These are phyloP conservation scores for Pygoscelis adeliae DNA, from an alignment of 2,113 vertebrate genomes.

Conservation along the genomic window DNA sequence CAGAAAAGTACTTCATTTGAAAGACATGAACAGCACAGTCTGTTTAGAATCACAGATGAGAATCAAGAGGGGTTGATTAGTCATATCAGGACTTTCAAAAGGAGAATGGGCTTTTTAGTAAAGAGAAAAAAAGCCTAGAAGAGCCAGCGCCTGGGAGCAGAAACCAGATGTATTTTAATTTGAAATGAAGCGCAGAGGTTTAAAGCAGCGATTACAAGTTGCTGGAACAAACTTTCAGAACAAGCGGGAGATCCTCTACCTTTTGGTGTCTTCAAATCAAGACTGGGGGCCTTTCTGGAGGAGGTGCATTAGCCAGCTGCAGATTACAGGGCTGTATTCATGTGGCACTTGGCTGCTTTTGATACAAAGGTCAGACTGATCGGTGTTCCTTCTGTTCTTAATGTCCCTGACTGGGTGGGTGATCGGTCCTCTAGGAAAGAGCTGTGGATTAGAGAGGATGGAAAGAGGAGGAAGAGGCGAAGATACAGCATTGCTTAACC, in stretches of 20 bases:
- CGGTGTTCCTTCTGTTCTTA: not conserved
- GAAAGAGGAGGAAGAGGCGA: not conserved
- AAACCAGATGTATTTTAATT: constrained; percentile 32
- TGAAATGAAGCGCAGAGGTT: not conserved
- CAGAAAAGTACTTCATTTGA: not conserved
- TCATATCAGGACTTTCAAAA: not conserved
- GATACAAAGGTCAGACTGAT: not conserved
- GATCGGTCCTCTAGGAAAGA: not conserved
- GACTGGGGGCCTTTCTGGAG: not conserved
- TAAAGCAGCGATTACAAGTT: not conserved
- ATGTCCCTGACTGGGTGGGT: not conserved
- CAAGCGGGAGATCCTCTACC: not conserved
- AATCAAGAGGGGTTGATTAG: constrained; percentile 57
- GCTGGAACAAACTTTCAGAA: not conserved
- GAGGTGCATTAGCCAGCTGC: not conserved
- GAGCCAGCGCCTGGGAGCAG: not conserved
- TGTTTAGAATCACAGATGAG: constrained; percentile 36
- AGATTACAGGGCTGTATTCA: not conserved
- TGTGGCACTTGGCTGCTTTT: not conserved
- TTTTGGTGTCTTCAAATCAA: not conserved
- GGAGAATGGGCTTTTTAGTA: constrained; percentile 43
- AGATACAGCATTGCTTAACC: not conserved
- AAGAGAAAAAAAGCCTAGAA: not conserved
- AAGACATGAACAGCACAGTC: not conserved
- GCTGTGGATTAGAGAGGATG: not conserved